Evolutionary conservation across 2,888 invertebrate species (phyloP), one percentile per base, ranked within the genome.

Genomic region (Tupiocoris notatus): DNA sequence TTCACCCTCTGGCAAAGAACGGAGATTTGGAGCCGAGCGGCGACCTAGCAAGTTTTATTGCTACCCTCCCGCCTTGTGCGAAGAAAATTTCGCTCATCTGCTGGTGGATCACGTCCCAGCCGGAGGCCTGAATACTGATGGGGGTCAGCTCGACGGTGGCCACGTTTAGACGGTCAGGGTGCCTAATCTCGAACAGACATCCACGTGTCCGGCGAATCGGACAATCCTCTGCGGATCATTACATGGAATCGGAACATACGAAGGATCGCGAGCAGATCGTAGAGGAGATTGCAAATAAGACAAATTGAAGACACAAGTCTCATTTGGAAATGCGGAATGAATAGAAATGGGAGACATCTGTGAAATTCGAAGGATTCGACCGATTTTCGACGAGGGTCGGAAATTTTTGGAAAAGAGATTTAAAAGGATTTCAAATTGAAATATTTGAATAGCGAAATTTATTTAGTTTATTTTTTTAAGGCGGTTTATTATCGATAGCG

Each of bases 81-180:
- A 20, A 39, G 20, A 16, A 67, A 67, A 67, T 57, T 67, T 56
- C 57, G 67, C 67, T 67, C 67, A 67, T 67, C 67, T 67, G 67
- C 67, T 57, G 67, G 67, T 70, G 61, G 70, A 70, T 70, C 70
- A 70, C 70, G 70, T 70, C 58, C 59, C 54, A 23, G 24, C 70
- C 39, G 25, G 61, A 39, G 70, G 61, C 61, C 70, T 58, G 70
- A 70, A 70, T 70, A 70, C 70, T 59, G 70, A 70, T 70, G 59
- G 23, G 21, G 39, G 66, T 21, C 39, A 39, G 39, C 39, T 39
- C 12, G 39, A 16, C 66, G 12, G 22, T 17, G 7, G 18, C 56
- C 39, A 56, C 20, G 16, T 22, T 23, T 22, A 20, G 22, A 39
- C 54, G 18, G 54, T 17, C 56, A 56, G 21, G 20, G 12, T 22